Evolutionary conservation across 2,113 vertebrate genomes (phyloP).

Genomic region (Mustelus asterias): DNA sequence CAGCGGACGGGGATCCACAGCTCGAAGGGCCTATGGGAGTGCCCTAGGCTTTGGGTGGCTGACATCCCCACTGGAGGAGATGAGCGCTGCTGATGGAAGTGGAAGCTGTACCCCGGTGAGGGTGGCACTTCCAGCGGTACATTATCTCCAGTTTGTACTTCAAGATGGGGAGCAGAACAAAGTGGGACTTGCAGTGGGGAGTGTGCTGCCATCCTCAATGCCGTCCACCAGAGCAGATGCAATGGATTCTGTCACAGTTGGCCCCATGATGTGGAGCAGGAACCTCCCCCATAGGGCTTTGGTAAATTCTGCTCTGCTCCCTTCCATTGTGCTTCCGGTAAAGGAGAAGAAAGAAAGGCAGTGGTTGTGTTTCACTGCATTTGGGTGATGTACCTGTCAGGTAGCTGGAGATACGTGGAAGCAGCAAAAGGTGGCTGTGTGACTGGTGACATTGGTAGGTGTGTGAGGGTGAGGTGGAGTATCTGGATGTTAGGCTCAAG

Average conservation of each 20-base stretch:
- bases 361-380: no score
- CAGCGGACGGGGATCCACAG: neutral
- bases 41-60: neutral
- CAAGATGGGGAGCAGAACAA: neutral
- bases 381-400: no score
- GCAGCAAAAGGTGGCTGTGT: no score
- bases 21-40: neutral
- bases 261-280: no score
- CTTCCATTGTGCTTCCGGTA: no score
- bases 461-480: no score
- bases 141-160: neutral
- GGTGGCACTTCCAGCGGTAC: neutral
- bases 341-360: no score
- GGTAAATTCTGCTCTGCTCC: neutral
- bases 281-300: neutral
- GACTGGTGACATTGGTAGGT: no score
- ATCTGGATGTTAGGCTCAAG: no score
- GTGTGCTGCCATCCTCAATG: neutral
- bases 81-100: neutral
- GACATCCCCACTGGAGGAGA: no score
- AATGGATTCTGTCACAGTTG: neutral
- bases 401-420: no score
- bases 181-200: no score
- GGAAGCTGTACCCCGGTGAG: neutral
- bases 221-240: neutral